Evolutionary conservation across 2,888 invertebrate species (phyloP).

Genomic region (Marronus borbonicus): DNA sequence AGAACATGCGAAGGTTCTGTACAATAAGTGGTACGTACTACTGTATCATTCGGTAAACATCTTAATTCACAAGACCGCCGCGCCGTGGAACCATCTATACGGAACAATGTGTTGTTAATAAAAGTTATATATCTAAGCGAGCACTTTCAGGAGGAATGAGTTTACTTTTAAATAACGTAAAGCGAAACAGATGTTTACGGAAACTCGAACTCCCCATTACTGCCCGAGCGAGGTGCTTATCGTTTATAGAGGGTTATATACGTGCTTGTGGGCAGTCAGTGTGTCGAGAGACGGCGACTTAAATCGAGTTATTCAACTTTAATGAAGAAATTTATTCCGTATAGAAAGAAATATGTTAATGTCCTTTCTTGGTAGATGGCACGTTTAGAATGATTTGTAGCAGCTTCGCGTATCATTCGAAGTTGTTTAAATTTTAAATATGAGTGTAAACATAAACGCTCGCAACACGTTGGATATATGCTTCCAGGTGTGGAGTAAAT

Average conservation of each 20-base stretch:
- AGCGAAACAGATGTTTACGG: slow-evolving; percentile 25
- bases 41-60: slow-evolving; percentile 19
- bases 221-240: slow-evolving; percentile 8
- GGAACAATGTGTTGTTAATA: slow-evolving; percentile 38
- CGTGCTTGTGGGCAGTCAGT: background rate
- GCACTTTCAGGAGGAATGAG: slow-evolving; percentile 13
- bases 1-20: background rate
- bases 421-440: too few relatives aligned
- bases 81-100: background rate
- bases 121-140: slow-evolving; percentile 16
- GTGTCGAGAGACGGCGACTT: background rate
- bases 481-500: too few relatives aligned
- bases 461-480: too few relatives aligned
- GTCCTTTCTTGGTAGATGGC: too few relatives aligned
- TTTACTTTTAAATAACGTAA: slow-evolving; percentile 22
- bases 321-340: background rate
- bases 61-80: slow-evolving; percentile 19
- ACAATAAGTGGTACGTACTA: background rate
- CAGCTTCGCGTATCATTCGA: too few relatives aligned
- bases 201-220: slow-evolving; percentile 8
- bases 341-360: too few relatives aligned
- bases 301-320: background rate
- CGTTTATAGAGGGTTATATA: background rate
- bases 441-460: too few relatives aligned
- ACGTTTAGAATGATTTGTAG: too few relatives aligned